These are phyloP conservation scores for Onthophagus sagittarius DNA, from an alignment of 2,888 invertebrate species.

Conservation along the genomic window DNA sequence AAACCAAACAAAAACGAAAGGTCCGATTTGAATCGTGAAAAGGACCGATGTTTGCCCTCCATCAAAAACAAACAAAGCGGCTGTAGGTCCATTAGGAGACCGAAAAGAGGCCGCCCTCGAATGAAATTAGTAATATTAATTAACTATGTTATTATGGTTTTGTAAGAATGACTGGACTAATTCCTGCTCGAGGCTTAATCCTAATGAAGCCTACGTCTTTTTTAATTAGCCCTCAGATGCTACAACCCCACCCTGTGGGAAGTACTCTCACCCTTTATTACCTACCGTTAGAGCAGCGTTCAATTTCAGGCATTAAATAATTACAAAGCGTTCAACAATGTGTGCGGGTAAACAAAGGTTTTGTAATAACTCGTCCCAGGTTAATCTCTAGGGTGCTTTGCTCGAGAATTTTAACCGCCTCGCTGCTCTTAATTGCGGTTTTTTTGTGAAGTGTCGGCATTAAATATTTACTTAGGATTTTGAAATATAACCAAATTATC, in stretches of 20 bases:
- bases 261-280: neutral
- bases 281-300: neutral
- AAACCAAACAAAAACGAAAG: neutral
- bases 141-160: constrained; percentile 20
- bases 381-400: constrained; percentile 11
- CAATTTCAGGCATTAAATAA: constrained; percentile 11
- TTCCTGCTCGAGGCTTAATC: constrained; percentile 26
- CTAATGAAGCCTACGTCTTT: constrained; percentile 29
- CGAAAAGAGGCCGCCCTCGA: neutral
- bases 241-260: constrained; percentile 17
- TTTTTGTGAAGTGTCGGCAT: neutral
- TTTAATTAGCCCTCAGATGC: constrained; percentile 29
- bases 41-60: neutral
- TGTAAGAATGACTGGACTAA: constrained; percentile 26
- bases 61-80: neutral
- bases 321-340: constrained; percentile 2
- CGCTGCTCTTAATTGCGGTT: neutral
- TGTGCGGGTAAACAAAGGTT: constrained; percentile 14
- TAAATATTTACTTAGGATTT: neutral
- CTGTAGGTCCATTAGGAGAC: neutral
- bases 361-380: neutral
- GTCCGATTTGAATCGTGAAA: neutral
- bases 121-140: constrained; percentile 21
- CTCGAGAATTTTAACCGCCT: neutral
- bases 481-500: neutral